These are phyloP conservation scores for Copidosoma aretas DNA, from an alignment of 2,888 invertebrate genomes.

Conservation along the genomic window DNA sequence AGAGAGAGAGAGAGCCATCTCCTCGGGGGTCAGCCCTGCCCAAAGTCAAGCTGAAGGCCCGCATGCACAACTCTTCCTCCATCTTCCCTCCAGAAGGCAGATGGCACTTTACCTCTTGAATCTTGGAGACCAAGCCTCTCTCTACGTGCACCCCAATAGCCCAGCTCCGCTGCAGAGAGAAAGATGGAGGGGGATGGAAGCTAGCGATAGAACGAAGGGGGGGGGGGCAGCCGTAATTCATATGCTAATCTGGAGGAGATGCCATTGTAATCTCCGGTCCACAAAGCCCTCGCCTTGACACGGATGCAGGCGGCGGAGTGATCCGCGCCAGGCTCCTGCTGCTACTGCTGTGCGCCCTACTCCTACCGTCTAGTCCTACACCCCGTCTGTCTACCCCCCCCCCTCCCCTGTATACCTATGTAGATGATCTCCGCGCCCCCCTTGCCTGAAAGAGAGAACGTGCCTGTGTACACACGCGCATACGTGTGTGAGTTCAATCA, in stretches of 20 bases:
- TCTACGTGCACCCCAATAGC: background rate
- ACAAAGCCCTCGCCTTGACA: constrained; percentile 60
- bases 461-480: no score
- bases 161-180: background rate
- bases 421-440: constrained; percentile 50
- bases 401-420: constrained; percentile 48
- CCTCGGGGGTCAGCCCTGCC: background rate
- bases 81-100: constrained; percentile 30
- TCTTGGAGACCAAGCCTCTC: background rate
- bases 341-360: constrained; percentile 12
- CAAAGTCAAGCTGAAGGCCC: constrained; percentile 15
- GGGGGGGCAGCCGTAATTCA: constrained; percentile 56
- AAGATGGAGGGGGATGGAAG: background rate
- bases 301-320: constrained; percentile 54
- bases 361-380: background rate
- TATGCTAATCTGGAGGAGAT: constrained; percentile 62
- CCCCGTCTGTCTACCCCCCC: constrained; percentile 29
- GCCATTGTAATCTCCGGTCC: constrained; percentile 63
- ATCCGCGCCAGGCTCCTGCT: constrained; percentile 49
- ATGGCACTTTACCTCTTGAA: constrained; percentile 21
- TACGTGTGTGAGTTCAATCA: constrained; percentile 49
- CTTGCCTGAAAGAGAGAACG: background rate
- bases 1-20: constrained; percentile 17
- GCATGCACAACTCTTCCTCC: constrained; percentile 34
- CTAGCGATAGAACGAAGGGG: constrained; percentile 1